Conservation (phyloP, 2,888 invertebrate species). For the Caenorhabditis uteleia region DNA sequence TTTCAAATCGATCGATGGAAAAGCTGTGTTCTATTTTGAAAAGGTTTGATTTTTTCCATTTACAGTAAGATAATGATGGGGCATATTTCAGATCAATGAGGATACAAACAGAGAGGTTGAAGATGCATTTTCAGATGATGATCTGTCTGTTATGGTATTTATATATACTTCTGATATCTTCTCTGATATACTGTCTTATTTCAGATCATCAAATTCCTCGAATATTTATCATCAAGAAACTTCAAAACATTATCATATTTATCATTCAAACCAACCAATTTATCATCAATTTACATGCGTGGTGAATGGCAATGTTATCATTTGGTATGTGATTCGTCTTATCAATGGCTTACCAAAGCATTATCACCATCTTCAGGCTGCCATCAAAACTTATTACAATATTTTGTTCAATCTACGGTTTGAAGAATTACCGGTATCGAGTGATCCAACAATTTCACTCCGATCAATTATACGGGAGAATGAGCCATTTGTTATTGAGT, state of each 20-base stretch:
- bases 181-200: no score
- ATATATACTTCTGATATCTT: no score
- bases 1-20: constrained; percentile 28
- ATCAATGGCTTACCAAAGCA: neutral
- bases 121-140: constrained; percentile 1
- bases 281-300: constrained; percentile 32
- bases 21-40: constrained; percentile 13
- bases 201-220: constrained; percentile 40
- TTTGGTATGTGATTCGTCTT: constrained; percentile 7
- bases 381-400: constrained; percentile 45
- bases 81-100: no score
- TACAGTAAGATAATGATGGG: no score
- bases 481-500: constrained; percentile 46
- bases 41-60: no score
- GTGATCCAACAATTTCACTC: constrained; percentile 24
- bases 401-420: constrained; percentile 48
- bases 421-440: constrained; percentile 47
- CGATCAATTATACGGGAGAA: constrained; percentile 34
- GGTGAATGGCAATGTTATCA: constrained; percentile 47
- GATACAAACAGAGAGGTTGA: no score
- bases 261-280: constrained; percentile 24
- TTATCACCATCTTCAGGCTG: constrained; percentile 8
- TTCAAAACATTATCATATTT: constrained; percentile 35
- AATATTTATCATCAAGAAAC: constrained; percentile 40
- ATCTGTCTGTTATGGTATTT: constrained; percentile 18